Evolutionary conservation across 2,797 vertebrate genomes (phyloP), one percentile per base, ranked within the genome.

Genomic region (Syngnathus acus): DNA sequence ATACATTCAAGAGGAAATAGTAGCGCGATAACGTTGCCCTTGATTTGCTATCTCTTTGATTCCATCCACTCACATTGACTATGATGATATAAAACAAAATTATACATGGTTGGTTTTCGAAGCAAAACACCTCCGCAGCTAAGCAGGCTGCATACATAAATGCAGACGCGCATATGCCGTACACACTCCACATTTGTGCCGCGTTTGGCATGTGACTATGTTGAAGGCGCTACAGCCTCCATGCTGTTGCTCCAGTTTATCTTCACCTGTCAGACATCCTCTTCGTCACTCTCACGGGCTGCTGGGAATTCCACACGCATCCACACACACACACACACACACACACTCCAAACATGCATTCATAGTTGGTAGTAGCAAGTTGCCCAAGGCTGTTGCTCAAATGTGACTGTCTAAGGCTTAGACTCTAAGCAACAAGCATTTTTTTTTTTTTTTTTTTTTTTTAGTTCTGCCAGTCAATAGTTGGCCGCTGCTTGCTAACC

Each of bases 341-440:
- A 43, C 65, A 45, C 50, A 67, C 55, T 53, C 62, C 39, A 3
- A 43, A 66, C 47, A 66, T 40, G 65, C 16, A 40, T 57, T 48
- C 8, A 75, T 67, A 10, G 62, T n/a, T 68, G 68, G 53, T 69
- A 40, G 62, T 9, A 50, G 67, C 58, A 68, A 70, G 74, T 75
- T 78, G 79, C 81, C 84, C 65, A 78, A 77, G 79, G 82, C 79
- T 76, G 72, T 76, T 75, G 79, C 82, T 84, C 79, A 78, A 84
- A 82, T 77, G 77, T 77, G 75, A 80, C 76, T 82, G 75, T 64
- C 72, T 78, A 32, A 32, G 32, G 32, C 32, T 32, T 32, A 32
- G 32, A 32, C 32, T 32, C 32, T 4, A 72, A 81, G 79, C 72
- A 85, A 77, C 78, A 77, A 73, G 69, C 78, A 74, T 74, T 80